These are phyloP conservation scores for Hypanus sabinus DNA, from an alignment of 2,113 vertebrate genomes.

Conservation along the genomic window DNA sequence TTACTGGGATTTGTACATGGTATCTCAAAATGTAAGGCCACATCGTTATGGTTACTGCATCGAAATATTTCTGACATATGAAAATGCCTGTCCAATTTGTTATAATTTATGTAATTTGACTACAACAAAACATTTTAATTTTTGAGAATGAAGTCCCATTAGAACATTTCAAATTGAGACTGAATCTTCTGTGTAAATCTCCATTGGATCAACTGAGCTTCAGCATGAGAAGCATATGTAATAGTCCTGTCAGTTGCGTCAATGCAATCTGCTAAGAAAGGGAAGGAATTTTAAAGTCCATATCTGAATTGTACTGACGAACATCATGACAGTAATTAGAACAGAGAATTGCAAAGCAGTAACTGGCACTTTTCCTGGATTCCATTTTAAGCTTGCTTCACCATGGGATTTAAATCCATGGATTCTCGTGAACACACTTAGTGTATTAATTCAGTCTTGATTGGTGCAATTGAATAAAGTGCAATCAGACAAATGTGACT, in stretches of 20 bases:
- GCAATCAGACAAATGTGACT: background rate
- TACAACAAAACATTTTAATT: background rate
- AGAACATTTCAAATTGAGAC: background rate
- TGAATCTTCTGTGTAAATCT: background rate
- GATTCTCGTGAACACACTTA: background rate
- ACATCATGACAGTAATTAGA: background rate
- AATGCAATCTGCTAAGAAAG: background rate
- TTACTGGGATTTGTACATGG: too few relatives aligned
- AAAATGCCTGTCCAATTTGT: too few relatives aligned
- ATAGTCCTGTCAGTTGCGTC: background rate
- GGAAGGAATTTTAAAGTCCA: background rate
- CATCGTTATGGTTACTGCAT: too few relatives aligned
- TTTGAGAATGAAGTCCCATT: background rate
- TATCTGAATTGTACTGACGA: background rate
- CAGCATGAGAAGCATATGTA: background rate
- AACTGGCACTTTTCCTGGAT: background rate
- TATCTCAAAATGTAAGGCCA: too few relatives aligned
- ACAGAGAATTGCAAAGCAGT: background rate
- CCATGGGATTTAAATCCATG: background rate
- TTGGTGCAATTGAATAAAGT: background rate
- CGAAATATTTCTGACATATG: too few relatives aligned
- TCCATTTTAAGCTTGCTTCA: background rate
- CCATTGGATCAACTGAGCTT: background rate
- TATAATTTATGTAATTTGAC: too few relatives aligned
- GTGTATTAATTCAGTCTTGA: background rate